Percentiles rank a stretch among this genome's conserved stretches.
Conservation (phyloP, 2,888 invertebrate species). For the Drosophila mettleri region DNA sequence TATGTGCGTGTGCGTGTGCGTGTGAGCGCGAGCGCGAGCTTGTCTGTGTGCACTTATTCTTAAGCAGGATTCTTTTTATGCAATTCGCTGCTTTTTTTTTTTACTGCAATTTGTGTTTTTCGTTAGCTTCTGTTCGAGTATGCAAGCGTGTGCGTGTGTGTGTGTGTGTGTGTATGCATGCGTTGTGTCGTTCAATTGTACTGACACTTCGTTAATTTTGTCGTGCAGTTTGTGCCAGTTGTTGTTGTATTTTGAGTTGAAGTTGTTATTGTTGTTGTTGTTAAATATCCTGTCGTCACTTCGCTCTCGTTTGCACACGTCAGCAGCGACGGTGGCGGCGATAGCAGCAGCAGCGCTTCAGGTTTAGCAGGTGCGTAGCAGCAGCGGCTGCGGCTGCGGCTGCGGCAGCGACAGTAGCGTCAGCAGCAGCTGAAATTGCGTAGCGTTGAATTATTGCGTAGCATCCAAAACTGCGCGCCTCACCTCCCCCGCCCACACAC, state of each 20-base stretch:
- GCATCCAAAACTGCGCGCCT: slow-evolving; percentile 46
- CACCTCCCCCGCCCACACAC: slow-evolving; percentile 51
- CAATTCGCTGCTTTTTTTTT: slow-evolving; percentile 58
- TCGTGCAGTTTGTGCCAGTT: slow-evolving; percentile 55
- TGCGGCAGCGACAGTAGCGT: slow-evolving; percentile 21
- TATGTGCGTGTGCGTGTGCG: slow-evolving; percentile 27
- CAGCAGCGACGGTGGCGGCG: slow-evolving; percentile 54
- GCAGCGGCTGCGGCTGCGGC: slow-evolving; percentile 10
- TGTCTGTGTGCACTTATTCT: slow-evolving; percentile 57
- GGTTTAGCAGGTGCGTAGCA: slow-evolving; percentile 54
- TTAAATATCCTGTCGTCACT: slow-evolving; percentile 66
- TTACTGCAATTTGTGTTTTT: slow-evolving; percentile 40
- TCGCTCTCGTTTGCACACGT: slow-evolving; percentile 73
- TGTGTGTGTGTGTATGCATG: slow-evolving; percentile 52
- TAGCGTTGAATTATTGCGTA: slow-evolving; percentile 60
- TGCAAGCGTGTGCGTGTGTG: slow-evolving; percentile 21
- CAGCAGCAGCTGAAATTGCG: slow-evolving; percentile 57
- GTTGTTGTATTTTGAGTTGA: slow-evolving; percentile 22
- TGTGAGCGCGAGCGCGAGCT: slow-evolving; percentile 18
- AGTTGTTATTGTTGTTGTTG: slow-evolving; percentile 31
- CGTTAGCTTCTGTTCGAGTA: slow-evolving; percentile 29
- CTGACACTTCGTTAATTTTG: slow-evolving; percentile 73
- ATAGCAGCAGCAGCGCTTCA: slow-evolving; percentile 36
- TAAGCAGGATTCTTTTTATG: slow-evolving; percentile 76
- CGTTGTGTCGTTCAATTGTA: slow-evolving; percentile 64